Conservation (phyloP, 2,888 invertebrate species). For the Autographa gamma region DNA sequence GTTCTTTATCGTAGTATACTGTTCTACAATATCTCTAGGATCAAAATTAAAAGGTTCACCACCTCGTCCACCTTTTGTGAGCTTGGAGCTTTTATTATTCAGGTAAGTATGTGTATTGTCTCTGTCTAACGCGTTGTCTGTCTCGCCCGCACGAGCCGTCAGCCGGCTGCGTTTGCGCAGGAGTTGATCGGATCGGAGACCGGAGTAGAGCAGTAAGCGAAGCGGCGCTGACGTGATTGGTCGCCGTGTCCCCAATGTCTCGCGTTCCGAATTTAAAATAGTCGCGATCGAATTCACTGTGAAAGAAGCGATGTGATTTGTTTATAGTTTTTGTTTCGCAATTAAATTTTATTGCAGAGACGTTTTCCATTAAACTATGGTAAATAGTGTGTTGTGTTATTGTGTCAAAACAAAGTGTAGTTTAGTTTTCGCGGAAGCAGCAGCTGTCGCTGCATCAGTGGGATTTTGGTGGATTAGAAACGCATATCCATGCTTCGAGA, state of each 20-base stretch:
- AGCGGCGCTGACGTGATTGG: slow-evolving; percentile 84
- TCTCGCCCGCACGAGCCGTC: slow-evolving; percentile 76
- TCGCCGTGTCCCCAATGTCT: slow-evolving; percentile 68
- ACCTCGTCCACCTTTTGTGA: slow-evolving; percentile 75
- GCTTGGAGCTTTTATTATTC: slow-evolving; percentile 82
- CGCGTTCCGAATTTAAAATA: slow-evolving; percentile 79
- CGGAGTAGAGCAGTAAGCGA: slow-evolving; percentile 83
- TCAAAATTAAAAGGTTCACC: slow-evolving; percentile 68
- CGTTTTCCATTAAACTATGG: slow-evolving; percentile 59
- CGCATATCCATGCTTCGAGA: slow-evolving; percentile 44
- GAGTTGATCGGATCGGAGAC: slow-evolving; percentile 80
- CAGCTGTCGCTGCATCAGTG: slow-evolving; percentile 72
- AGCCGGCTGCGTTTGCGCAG: slow-evolving; percentile 77
- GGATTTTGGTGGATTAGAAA: slow-evolving; percentile 68
- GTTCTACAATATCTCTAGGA: slow-evolving; percentile 60
- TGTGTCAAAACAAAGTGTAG: slow-evolving; percentile 62
- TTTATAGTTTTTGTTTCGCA: slow-evolving; percentile 64
- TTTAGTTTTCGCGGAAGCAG: slow-evolving; percentile 64
- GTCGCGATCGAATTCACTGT: slow-evolving; percentile 76
- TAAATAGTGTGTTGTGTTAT: slow-evolving; percentile 67
- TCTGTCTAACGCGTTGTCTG: slow-evolving; percentile 60
- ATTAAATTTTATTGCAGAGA: slow-evolving; percentile 32
- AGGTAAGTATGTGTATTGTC: slow-evolving; percentile 79
- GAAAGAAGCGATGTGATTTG: slow-evolving; percentile 73
- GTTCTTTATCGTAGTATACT: slow-evolving; percentile 37